Evolutionary conservation across 1,140 invertebrate genomes (phyloP).

Genomic region (Pomacea maculata): DNA sequence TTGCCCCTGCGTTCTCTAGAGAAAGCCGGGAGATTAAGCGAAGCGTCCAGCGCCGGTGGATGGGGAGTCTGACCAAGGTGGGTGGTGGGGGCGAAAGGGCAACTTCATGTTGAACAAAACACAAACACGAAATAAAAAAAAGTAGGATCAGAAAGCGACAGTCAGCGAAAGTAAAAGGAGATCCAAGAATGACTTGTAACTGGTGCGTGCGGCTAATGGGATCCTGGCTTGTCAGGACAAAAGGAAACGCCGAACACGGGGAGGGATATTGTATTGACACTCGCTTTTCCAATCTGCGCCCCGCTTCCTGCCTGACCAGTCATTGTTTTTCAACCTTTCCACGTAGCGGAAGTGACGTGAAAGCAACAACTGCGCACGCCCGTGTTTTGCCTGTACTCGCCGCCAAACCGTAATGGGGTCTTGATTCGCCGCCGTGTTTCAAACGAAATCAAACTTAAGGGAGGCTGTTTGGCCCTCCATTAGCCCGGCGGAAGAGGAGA

Average conservation of each 20-base stretch:
- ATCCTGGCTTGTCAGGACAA: slow-evolving; percentile 11
- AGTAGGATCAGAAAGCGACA: not conserved
- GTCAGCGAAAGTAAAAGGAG: too few relatives aligned
- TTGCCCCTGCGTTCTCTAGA: not conserved
- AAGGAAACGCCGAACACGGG: slow-evolving; percentile 14
- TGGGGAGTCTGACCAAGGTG: too few relatives aligned
- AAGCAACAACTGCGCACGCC: slow-evolving; percentile 20
- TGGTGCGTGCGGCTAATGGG: slow-evolving; percentile 9
- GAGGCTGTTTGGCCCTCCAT: slow-evolving; percentile 19
- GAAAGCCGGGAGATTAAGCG: too few relatives aligned
- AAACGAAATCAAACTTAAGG: slow-evolving; percentile 20
- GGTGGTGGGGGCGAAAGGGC: too few relatives aligned
- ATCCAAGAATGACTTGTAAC: too few relatives aligned
- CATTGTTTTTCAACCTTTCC: slow-evolving; percentile 25
- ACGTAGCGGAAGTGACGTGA: slow-evolving; percentile 19
- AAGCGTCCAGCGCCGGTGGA: too few relatives aligned
- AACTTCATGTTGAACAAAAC: too few relatives aligned
- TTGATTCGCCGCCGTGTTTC: slow-evolving; percentile 15
- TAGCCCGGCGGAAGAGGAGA: slow-evolving; percentile 16
- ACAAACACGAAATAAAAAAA: not conserved
- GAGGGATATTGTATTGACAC: slow-evolving; percentile 26
- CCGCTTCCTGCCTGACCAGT: slow-evolving; percentile 14
- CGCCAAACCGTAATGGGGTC: slow-evolving; percentile 19
- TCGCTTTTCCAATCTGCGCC: slow-evolving; percentile 24
- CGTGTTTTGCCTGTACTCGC: slow-evolving; percentile 14